phyloP scores from a whole-genome alignment of 2,113 vertebrate species.

The Capra hircus region DNA sequence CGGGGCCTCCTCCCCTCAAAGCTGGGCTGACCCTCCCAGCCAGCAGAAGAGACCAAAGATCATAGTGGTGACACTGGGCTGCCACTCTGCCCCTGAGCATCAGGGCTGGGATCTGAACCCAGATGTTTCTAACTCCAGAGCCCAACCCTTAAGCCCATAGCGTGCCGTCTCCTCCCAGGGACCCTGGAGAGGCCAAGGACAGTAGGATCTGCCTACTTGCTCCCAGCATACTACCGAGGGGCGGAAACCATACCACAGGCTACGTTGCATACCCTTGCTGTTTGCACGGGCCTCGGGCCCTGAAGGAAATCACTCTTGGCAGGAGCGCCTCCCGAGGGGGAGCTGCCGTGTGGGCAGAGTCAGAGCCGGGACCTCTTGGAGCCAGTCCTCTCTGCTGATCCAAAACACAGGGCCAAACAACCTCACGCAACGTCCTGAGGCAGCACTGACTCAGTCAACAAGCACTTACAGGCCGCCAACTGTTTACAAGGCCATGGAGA shows the following conservation, averaged over 20 bases:
- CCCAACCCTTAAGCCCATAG: neutral
- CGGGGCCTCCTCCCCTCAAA: neutral
- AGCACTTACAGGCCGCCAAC: neutral
- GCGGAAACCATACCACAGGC: neutral
- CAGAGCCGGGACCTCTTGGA: neutral
- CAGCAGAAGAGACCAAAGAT: neutral
- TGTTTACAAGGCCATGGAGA: neutral
- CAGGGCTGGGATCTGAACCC: neutral
- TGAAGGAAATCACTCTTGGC: neutral
- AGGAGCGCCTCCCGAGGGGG: neutral
- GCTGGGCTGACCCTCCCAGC: neutral
- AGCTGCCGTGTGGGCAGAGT: neutral
- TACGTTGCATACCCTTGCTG: neutral
- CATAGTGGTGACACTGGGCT: accelerated
- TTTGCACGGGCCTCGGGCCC: neutral
- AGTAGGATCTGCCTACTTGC: neutral
- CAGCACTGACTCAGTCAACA: neutral
- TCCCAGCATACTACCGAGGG: neutral
- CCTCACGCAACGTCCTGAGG: neutral
- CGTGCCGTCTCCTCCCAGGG: neutral
- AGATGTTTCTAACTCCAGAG: neutral
- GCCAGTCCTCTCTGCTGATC: neutral
- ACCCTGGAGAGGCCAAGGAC: neutral
- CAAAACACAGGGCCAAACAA: neutral
- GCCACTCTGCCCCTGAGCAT: accelerated